phyloP scores from a whole-genome alignment of 2,888 invertebrate genomes.

The Agriotes lineatus region DNA sequence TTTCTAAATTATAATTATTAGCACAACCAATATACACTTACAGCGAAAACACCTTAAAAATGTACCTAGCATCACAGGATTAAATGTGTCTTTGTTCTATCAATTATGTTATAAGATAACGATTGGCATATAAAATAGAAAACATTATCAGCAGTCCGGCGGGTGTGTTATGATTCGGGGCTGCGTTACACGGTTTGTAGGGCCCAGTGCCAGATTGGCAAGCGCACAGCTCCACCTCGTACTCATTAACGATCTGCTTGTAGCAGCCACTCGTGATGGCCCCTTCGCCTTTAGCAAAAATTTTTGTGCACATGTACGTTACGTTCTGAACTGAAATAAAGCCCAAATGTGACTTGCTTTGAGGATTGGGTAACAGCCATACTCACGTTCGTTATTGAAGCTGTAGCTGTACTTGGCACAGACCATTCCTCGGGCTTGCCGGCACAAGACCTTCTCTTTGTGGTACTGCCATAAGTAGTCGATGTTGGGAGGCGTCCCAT shows the following conservation, averaged over 20 bases:
- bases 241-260: conserved; percentile 66
- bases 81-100: too few species aligned
- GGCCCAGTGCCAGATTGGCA: conserved; percentile 65
- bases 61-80: too few species aligned
- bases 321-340: conserved; percentile 79
- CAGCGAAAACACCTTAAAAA: too few species aligned
- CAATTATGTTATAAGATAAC: background rate
- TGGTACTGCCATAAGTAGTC: conserved; percentile 73
- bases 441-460: conserved; percentile 69
- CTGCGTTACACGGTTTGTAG: conserved; percentile 67
- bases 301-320: conserved; percentile 78
- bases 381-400: conserved; percentile 73
- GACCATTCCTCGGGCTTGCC: conserved; percentile 71
- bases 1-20: too few species aligned
- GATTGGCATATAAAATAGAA: background rate
- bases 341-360: background rate
- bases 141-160: background rate
- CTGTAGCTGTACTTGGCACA: conserved; percentile 76
- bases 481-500: conserved; percentile 74
- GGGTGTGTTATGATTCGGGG: conserved; percentile 10
- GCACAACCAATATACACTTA: too few species aligned
- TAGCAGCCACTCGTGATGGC: conserved; percentile 72
- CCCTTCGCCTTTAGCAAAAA: conserved; percentile 66
- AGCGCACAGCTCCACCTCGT: conserved; percentile 68
- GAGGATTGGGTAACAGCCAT: too few species aligned